Percentiles rank a stretch among this genome's conserved stretches.
Conservation (phyloP, 2,113 vertebrate genomes). For the Planiliza haematocheilus region DNA sequence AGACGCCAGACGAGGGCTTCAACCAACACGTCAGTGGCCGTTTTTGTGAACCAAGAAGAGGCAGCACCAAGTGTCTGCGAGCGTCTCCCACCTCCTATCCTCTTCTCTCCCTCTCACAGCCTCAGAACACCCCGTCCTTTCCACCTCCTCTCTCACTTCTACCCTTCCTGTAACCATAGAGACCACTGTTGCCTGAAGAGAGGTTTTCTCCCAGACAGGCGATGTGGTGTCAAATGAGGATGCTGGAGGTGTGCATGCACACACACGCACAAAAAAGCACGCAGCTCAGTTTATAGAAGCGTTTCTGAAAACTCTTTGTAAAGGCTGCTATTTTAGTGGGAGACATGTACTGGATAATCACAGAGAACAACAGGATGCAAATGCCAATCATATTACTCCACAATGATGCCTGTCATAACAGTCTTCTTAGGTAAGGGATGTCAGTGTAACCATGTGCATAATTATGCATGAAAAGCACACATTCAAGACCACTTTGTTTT, state of each 20-base stretch:
- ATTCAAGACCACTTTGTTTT: conserved; percentile 21
- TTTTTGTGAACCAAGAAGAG: conserved; percentile 29
- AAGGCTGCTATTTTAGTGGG: conserved; percentile 8
- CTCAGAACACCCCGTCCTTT: conserved; percentile 57
- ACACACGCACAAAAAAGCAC: conserved; percentile 1
- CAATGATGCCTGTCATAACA: conserved; percentile 35
- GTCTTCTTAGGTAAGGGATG: conserved; percentile 24
- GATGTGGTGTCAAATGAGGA: conserved; percentile 63
- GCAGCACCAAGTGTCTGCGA: conserved; percentile 8
- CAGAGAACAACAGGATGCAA: conserved; percentile 24
- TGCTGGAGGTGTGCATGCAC: conserved; percentile 16
- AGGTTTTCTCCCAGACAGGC: conserved; percentile 58
- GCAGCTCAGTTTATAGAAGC: conserved; percentile 12
- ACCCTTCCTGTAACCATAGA: conserved; percentile 77
- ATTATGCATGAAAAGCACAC: neutral
- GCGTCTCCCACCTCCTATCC: conserved; percentile 50
- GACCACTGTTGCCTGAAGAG: conserved; percentile 67
- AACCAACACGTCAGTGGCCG: neutral
- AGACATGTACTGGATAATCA: conserved; percentile 8
- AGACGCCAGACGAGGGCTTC: conserved; percentile 14
- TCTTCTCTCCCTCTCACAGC: conserved; percentile 22
- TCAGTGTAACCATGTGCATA: conserved; percentile 32
- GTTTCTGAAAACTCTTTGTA: neutral
- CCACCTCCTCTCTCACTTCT: conserved; percentile 60
- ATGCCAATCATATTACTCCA: conserved; percentile 29